Evolutionary conservation across 2,888 invertebrate genomes (phyloP).

Genomic region (Ormyrus rosae): DNA sequence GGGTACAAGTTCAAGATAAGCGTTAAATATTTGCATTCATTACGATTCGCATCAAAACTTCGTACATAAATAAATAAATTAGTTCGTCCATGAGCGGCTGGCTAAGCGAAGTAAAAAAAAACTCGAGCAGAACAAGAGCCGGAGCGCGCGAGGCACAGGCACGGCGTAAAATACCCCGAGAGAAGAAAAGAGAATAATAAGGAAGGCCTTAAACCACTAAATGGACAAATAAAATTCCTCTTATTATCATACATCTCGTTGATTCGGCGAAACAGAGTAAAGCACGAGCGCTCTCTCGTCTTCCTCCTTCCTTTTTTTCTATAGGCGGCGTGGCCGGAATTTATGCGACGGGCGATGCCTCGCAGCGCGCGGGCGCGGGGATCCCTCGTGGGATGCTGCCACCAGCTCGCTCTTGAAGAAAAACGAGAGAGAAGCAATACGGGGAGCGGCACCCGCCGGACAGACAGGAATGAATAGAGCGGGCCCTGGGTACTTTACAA

Average conservation of each 20-base stretch:
- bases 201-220: constrained; percentile 31
- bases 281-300: constrained; percentile 28
- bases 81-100: not conserved
- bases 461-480: constrained; percentile 72
- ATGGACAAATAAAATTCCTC: constrained; percentile 50
- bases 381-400: constrained; percentile 35
- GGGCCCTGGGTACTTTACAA: constrained; percentile 70
- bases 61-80: constrained; percentile 4
- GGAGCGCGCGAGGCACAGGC: no score
- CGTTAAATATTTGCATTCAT: not conserved
- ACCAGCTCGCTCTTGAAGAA: not conserved
- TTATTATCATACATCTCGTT: constrained; percentile 53
- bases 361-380: constrained; percentile 13
- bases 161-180: not conserved
- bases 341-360: constrained; percentile 63
- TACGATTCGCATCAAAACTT: not conserved
- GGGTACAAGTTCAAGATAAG: not conserved
- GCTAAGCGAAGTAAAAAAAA: constrained; percentile 2
- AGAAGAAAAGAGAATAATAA: not conserved
- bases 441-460: constrained; percentile 44
- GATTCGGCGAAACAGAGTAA: constrained; percentile 50
- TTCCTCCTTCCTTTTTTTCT: constrained; percentile 43
- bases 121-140: not conserved
- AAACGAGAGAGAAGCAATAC: constrained; percentile 30
- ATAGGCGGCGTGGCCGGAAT: constrained; percentile 63